Base-by-base conservation (phyloP, 2,113 vertebrate genomes). In the Tetrao urogallus region DNA sequence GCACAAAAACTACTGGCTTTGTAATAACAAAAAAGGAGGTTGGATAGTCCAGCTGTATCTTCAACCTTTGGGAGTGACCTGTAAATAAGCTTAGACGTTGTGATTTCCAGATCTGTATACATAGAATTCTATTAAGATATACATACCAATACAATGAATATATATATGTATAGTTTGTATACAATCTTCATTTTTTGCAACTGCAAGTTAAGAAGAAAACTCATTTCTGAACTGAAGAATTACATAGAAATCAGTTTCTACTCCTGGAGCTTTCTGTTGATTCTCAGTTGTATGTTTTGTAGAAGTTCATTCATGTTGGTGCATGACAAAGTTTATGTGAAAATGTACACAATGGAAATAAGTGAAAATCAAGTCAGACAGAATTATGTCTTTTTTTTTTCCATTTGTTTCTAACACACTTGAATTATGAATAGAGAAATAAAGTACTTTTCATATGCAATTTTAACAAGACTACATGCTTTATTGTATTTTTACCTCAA, bases 401-500 rank as follows among this genome's bases (percentile, higher is more conserved):
- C 66, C 3, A 0, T 34, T 66, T 92, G 32, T 67, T 90, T 82
- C 54, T 66, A 87, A 75, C 25, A 73, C 8, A 22, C 13, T 90
- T 71, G 43, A 75, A 13, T 34, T 79, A 58, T 93, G 54, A 79
- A 93, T 50, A 75, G 7, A 6, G 20, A 87, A 89, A 89, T 74
- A 67, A 92, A 87, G 13, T 50, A 86, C 67, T 83, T 94, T 88
- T 80, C 56, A 24, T 67, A 18, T 30, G 34, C 28, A 64, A 60
- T 64, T 88, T 90, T 83, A 38, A 85, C 88, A 94, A 78, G 36
- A 56, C 67, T 91, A 87, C 21, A 16, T 89, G 58, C 38, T 93
- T 70, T 47, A 27, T 77, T 80, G 24, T 80, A 73, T 38, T 76
- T 3, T 76, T 80, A 82, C 25, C 6, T 89, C 56, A 85, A 48